Base-by-base conservation (phyloP, 2,888 invertebrate genomes). In the Heteropelma amictum region DNA sequence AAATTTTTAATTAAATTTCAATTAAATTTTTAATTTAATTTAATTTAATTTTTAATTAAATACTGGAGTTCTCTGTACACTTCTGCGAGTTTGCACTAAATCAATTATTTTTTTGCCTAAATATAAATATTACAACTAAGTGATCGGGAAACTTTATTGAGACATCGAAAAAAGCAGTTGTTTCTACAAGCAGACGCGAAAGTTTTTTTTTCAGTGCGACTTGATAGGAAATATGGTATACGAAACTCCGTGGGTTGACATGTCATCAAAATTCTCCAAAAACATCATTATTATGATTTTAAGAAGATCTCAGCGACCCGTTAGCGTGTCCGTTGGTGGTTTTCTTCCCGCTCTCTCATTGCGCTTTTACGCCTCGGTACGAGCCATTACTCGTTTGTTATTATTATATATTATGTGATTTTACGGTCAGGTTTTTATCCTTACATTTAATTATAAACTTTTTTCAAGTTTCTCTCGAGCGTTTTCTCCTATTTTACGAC, bases 311-410 rank as follows among this genome's bases (percentile, higher is more conserved):
- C 82, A 80, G 3, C 35, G 69, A n/a, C 81, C 82, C 0, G 42
- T 79, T 3, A 6, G 26, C 17, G 30, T 82, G 7, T 53, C 23
- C 1, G 53, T 83, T 4, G 63, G 33, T 1, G 79, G 74, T 8
- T 19, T 83, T 12, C 56, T 81, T 21, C 80, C 77, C 1, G 33
- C 42, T 19, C 56, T 81, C 3, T 82, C 82, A 0, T 45, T 80
- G 23, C 71, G 69, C 1, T 82, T 75, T 26, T 83, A 79, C 17
- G 70, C 79, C 21, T 68, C 77, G 65, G 78, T 79, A 72, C 0
- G 26, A 53, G 28, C 51, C 4, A 28, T 64, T 12, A 67, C 61
- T 45, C 28, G 10, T 38, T 12, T 12, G n/a, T n/a, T n/a, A n/a
- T n/a, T n/a, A n/a, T n/a, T n/a, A n/a, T n/a, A n/a, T n/a, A n/a